Base-by-base conservation (phyloP, 37 sponge, comb jelly and placozoan species). In the Hexactinellida sp. region DNA sequence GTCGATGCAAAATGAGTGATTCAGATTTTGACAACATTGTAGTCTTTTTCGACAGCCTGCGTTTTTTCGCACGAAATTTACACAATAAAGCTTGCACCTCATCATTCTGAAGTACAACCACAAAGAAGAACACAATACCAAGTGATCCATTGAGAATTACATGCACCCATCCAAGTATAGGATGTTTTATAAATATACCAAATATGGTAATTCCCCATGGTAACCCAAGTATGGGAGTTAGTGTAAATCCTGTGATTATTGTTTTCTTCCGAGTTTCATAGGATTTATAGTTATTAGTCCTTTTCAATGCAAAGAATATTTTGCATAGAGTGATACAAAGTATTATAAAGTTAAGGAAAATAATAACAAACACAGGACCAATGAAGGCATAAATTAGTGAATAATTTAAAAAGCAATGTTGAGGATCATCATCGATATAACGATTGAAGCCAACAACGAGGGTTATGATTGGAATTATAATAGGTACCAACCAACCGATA, bases 251-350 rank as follows among this genome's bases (percentile, higher is more conserved):
- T 63, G 76, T 63, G 3, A 63, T 63, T 3, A 63, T 1, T 7
- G 76, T 63, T 28, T 63, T 63, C 76, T 63, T 63, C 76, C 76
- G 1, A n/a, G 13, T 63, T 28, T 63, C 76, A n/a, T 3, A 25
- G 30, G 21, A 25, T n/a, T 63, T 63, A n/a, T 25, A 25, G 76
- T n/a, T 63, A 23, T n/a, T 63, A 7, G 76, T 63, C 76, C 34
- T 63, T n/a, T 63, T 63, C 32, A 63, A 25, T 63, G 76, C 76
- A 28, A 21, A 63, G 76, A 63, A 63, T 63, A 63, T 63, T 63
- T 28, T 63, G 30, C 21, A 10, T n/a, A 63, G 76, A 3, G 76
- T 63, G 25, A 63, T 25, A n/a, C 76, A 63, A 23, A 63, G 30
- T 63, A 63, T 63, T 63, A 63, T n/a, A 28, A 63, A 63, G 30